Base-by-base conservation (phyloP, 1,140 invertebrate species). In the Calliopsis andreniformis region DNA sequence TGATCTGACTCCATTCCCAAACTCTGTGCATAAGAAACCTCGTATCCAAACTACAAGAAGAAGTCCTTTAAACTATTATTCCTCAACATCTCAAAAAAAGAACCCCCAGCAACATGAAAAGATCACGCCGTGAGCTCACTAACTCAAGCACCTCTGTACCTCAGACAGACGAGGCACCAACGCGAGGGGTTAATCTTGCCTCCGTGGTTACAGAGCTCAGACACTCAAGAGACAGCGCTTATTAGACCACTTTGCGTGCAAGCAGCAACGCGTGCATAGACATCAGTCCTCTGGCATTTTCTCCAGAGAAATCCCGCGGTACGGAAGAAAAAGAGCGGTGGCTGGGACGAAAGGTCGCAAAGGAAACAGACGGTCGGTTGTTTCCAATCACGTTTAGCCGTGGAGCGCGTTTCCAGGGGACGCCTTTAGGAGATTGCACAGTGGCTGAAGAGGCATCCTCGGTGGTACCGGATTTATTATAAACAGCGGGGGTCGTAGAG, bases 401-500 rank as follows among this genome's bases (percentile, higher is more conserved):
- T 12, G 16, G 5, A 10, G 25, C 42, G 30, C 32, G n/a, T 53
- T 35, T 62, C 10, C 47, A 12, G 3, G 39, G 61, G 30, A 53
- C 23, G 43, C 35, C 53, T 62, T 39, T 76, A 64, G 61, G 45
- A 66, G 56, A 77, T 70, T 45, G 45, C 56, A 16, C 8, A 53
- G 42, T 63, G 61, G 53, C 51, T 82, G 45, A 4, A 61, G 66
- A 70, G 66, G 35, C 35, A 35, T 39, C 64, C 42, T 47, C 25
- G n/a, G 32, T 23, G 66, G 66, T 84, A 85, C 89, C 77, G 77
- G 84, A 88, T 90, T 89, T 85, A 86, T 89, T 87, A 88, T 87
- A 89, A 87, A 87, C 79, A 83, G 69, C 70, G 61, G n/a, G 68
- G 55, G 47, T 20, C 30, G 20, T 6, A 7, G 20, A 32, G 69